A percentile compares a stretch with the other conserved stretches of the same genome.
These are phyloP conservation scores for Patella depressa DNA, from an alignment of 2,888 invertebrate species.

Conservation along the genomic window DNA sequence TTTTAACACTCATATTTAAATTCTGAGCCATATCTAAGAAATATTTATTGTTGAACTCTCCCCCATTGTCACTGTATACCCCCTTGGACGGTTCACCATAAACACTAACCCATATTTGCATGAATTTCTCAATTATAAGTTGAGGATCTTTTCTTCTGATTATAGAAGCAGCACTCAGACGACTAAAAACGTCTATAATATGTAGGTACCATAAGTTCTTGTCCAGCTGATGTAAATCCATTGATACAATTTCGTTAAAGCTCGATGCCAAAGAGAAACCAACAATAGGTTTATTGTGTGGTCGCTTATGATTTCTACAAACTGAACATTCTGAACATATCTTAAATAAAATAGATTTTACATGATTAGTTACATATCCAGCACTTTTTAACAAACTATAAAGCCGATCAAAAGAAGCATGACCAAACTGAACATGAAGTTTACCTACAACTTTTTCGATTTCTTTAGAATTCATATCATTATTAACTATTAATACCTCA, in stretches of 20 bases:
- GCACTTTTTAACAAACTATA: conserved; percentile 33
- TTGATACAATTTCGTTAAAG: conserved; percentile 26
- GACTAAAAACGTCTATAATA: conserved; percentile 15
- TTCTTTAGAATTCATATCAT: background rate
- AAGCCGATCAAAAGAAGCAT: conserved; percentile 35
- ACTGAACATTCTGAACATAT: conserved; percentile 28
- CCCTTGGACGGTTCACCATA: conserved; percentile 23
- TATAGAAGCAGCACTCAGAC: conserved; percentile 20
- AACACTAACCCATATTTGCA: conserved; percentile 22
- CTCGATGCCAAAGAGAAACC: conserved; percentile 21
- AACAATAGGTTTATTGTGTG: conserved; percentile 19
- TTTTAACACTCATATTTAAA: conserved; percentile 24
- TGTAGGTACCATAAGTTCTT: conserved; percentile 19
- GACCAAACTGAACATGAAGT: conserved; percentile 43
- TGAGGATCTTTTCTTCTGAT: conserved; percentile 13
- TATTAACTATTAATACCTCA: background rate
- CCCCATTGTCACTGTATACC: conserved; percentile 23
- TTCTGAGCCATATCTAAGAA: conserved; percentile 23
- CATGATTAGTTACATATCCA: conserved; percentile 19
- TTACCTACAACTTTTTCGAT: conserved; percentile 27
- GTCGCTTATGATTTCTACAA: conserved; percentile 12
- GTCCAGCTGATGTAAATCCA: conserved; percentile 25
- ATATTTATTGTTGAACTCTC: conserved; percentile 22
- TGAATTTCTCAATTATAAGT: conserved; percentile 26
- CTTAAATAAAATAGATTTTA: conserved; percentile 25